Conservation (phyloP, 2,797 vertebrate genomes). For the Distichodus sexfasciatus region DNA sequence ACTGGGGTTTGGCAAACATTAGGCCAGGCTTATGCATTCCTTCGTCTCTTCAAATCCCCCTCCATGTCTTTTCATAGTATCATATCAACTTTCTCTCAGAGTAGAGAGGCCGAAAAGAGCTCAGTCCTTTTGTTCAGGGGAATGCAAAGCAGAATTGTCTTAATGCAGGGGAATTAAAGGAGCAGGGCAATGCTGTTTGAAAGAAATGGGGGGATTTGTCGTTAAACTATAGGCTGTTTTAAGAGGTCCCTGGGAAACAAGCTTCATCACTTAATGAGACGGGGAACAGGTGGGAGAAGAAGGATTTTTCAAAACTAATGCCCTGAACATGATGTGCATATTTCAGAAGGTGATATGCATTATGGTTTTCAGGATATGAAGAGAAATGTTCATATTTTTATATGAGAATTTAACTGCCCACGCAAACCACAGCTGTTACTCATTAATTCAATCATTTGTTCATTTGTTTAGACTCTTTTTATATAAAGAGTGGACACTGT, state of each 20-base stretch:
- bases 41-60: conserved; percentile 63
- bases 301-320: not conserved
- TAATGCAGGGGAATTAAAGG: conserved; percentile 68
- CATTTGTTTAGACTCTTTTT: too few species aligned
- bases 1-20: conserved; percentile 68
- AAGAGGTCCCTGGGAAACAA: not conserved
- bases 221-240: conserved; percentile 3
- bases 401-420: too few species aligned
- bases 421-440: too few species aligned
- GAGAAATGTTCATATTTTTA: too few species aligned
- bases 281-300: conserved; percentile 12
- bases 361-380: too few species aligned
- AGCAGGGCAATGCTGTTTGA: conserved; percentile 53
- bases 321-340: not conserved
- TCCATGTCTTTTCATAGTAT: conserved; percentile 37
- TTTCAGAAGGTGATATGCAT: not conserved
- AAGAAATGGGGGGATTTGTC: not conserved
- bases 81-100: conserved; percentile 49
- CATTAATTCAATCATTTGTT: too few species aligned
- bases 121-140: conserved; percentile 54
- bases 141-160: conserved; percentile 72
- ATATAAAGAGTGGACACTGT: too few species aligned
- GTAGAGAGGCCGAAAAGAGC: conserved; percentile 33
- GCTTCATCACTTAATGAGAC: not conserved
- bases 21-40: conserved; percentile 66